Percentiles rank a stretch among this genome's conserved stretches.
phyloP scores from a whole-genome alignment of 2,113 vertebrate genomes.

The Python bivittatus region DNA sequence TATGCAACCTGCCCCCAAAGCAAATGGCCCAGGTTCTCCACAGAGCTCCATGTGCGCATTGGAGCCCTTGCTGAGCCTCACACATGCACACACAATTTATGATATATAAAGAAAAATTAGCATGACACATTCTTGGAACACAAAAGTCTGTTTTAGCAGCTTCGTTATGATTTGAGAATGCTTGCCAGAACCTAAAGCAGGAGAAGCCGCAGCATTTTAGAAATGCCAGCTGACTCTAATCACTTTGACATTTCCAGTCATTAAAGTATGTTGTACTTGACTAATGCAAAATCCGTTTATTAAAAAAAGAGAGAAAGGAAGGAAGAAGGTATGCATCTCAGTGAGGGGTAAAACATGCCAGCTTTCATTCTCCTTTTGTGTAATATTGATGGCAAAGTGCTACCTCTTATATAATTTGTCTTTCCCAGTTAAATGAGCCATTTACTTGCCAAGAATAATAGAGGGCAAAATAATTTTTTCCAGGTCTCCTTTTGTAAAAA shows the following conservation, averaged over 20 bases:
- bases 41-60: neutral
- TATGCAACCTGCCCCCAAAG: too few relatives aligned
- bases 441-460: accelerated
- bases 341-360: neutral
- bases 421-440: neutral
- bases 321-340: neutral
- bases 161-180: constrained; percentile 6
- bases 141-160: constrained; percentile 30
- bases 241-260: constrained; percentile 46
- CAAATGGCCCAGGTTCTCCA: neutral
- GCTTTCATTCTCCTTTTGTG: neutral
- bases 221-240: constrained; percentile 41
- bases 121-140: neutral
- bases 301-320: neutral
- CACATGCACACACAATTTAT: neutral
- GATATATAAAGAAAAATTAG: constrained; percentile 26
- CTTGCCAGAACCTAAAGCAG: neutral
- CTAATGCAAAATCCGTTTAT: constrained; percentile 6
- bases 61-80: neutral
- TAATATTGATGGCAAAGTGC: neutral
- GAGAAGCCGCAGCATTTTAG: neutral
- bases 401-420: neutral
- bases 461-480: neutral
- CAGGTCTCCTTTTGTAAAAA: neutral
- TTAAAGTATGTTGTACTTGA: constrained; percentile 12